Base-by-base conservation (phyloP, 23 tunicate genomes). In the Halocynthia roretzi region DNA sequence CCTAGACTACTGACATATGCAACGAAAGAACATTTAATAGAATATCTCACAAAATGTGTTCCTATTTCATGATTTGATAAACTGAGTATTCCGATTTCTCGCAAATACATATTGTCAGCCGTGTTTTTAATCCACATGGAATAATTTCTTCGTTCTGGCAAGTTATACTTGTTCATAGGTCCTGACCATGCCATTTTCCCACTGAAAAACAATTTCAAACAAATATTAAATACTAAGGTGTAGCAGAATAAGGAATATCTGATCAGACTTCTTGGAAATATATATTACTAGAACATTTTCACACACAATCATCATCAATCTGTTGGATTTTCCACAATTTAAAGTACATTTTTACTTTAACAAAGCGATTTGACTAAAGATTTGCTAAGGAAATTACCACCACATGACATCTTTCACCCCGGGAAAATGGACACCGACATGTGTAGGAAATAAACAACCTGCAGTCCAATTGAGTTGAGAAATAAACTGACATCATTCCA, bases 401-500 rank as follows among this genome's bases (percentile, higher is more conserved):
- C 44, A 31, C 44, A 31, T 31, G 44, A 31, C 44, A 1, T 31
- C 44, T 31, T 31, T 31, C 44, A 31, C 44, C 44, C 44, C 44
- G 44, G 44, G 44, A 31, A 31, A 31, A 31, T 31, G 1, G 44
- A 4, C 44, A 31, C 44, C 4, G 44, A 31, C 44, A 31, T 4
- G 44, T 31, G 44, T 31, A 31, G 44, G 44, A 31, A 31, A 31
- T 31, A 10, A 54, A 62, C 8, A 54, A 74, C 78, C 78, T 74
- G 64, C 78, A 74, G 56, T 74, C 78, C 56, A 74, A 50, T 50
- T 74, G 64, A 50, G 62, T 21, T 8, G 78, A 50, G 63, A 74
- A 74, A 74, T 74, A 74, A 10, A 74, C 78, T 8, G 78, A 74
- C 78, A 74, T 74, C 78, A 74, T 74, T 54, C 78, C 78, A 54